A percentile compares a stretch with the other conserved stretches of the same genome.
Evolutionary conservation across 2,113 vertebrate genomes (phyloP).

Genomic region (Sisor rabdophorus): DNA sequence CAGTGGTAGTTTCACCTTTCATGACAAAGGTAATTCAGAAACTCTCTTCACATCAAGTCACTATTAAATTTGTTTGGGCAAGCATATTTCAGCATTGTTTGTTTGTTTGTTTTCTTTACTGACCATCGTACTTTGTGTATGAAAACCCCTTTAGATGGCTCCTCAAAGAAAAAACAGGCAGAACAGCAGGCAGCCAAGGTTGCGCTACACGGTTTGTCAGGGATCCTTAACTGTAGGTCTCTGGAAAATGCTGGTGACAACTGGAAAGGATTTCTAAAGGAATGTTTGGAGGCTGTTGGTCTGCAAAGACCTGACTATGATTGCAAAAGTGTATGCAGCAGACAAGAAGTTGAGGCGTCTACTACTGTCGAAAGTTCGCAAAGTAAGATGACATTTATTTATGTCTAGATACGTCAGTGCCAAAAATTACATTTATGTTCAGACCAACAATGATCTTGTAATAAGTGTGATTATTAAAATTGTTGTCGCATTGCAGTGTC

Average conservation of each 20-base stretch:
- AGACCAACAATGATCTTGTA: not conserved
- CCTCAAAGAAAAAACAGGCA: slow-evolving; percentile 43
- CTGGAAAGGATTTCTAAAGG: slow-evolving; percentile 50
- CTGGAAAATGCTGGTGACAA: slow-evolving; percentile 27
- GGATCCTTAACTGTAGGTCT: slow-evolving; percentile 33
- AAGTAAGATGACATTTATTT: slow-evolving; percentile 2
- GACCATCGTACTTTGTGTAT: not conserved
- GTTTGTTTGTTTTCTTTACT: not conserved
- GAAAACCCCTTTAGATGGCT: slow-evolving; percentile 33
- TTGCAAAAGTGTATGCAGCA: not conserved
- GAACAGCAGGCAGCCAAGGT: slow-evolving; percentile 54
- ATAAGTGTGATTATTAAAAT: not conserved
- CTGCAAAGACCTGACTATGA: slow-evolving; percentile 32
- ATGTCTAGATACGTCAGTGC: not conserved
- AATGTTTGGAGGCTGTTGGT: slow-evolving; percentile 32
- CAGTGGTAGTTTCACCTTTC: slow-evolving; percentile 46
- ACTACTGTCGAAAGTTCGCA: not conserved
- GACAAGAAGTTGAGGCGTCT: not conserved
- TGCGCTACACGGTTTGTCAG: slow-evolving; percentile 39
- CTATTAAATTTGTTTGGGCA: not conserved
- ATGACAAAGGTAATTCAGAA: slow-evolving; percentile 41
- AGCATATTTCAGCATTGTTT: not conserved
- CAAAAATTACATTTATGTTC: no score
- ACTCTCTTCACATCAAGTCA: not conserved
- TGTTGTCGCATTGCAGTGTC: not conserved